Evolutionary conservation across 2,888 invertebrate genomes (phyloP).

Genomic region (Hoplodrina ambigua): DNA sequence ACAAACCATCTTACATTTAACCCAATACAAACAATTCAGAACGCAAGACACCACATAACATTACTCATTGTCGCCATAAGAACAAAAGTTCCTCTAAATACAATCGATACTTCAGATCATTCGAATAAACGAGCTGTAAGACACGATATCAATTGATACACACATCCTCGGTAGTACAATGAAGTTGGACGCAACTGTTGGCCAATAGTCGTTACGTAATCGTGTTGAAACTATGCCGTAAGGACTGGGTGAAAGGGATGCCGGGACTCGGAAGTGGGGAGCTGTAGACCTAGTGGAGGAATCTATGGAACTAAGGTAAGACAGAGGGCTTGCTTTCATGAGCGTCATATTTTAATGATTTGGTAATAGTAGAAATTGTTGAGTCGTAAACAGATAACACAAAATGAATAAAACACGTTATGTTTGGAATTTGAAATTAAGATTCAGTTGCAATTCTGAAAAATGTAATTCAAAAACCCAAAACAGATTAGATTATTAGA

Average conservation of each 20-base stretch:
- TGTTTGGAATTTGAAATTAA: no score
- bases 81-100: conserved; percentile 12
- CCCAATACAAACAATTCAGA: not conserved
- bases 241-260: conserved; percentile 64
- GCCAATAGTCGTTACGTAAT: conserved; percentile 59
- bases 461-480: no score
- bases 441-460: no score
- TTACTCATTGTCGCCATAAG: not conserved
- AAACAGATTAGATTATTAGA: no score
- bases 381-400: not conserved
- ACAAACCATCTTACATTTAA: no score
- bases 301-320: conserved; percentile 4
- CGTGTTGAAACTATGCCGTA: conserved; percentile 59
- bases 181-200: conserved; percentile 51
- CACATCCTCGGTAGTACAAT: conserved; percentile 47
- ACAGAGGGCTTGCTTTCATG: conserved; percentile 33
- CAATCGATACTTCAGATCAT: conserved; percentile 31
- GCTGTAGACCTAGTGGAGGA: conserved; percentile 16
- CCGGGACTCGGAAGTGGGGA: conserved; percentile 42
- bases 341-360: no score
- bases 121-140: conserved; percentile 26
- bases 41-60: not conserved
- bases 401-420: not conserved
- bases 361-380: no score
- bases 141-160: conserved; percentile 45